Conservation (phyloP, 2,888 invertebrate species). For the Conistra vaccinii region DNA sequence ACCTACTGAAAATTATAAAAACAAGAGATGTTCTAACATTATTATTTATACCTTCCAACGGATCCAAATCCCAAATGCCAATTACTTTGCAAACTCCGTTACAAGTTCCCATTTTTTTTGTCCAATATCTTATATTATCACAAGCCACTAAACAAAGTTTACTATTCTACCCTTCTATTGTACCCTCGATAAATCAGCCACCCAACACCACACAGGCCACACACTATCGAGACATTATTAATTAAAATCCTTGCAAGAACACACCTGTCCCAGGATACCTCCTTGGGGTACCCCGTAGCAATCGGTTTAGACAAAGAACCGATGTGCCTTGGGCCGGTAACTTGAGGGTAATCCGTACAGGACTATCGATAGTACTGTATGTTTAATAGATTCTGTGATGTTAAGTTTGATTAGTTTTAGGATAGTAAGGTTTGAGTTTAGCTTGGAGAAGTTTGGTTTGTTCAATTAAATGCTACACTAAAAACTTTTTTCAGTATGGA, state of each 20-base stretch:
- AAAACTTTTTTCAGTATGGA: background rate
- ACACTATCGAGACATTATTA: constrained; percentile 88
- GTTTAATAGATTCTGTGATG: constrained; percentile 72
- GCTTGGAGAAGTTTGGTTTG: constrained; percentile 24
- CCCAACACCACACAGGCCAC: constrained; percentile 80
- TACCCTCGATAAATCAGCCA: constrained; percentile 67
- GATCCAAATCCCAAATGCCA: background rate
- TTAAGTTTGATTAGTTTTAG: constrained; percentile 68
- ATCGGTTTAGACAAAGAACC: constrained; percentile 82
- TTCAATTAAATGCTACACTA: constrained; percentile 30
- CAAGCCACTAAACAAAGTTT: constrained; percentile 57
- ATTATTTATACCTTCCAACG: background rate
- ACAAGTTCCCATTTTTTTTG: background rate
- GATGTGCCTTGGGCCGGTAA: constrained; percentile 83
- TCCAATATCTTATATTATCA: constrained; percentile 39
- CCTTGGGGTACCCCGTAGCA: constrained; percentile 65
- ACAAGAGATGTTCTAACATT: too few relatives aligned
- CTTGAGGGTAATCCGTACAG: constrained; percentile 84
- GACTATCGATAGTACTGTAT: constrained; percentile 82
- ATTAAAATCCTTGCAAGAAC: constrained; percentile 87
- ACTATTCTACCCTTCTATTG: constrained; percentile 53
- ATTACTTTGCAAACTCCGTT: background rate
- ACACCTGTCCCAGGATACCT: constrained; percentile 84
- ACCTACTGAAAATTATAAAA: background rate
- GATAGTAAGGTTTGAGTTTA: constrained; percentile 42